Evolutionary conservation across 2,797 vertebrate species (phyloP).

Genomic region (Pangasius larnaudii): DNA sequence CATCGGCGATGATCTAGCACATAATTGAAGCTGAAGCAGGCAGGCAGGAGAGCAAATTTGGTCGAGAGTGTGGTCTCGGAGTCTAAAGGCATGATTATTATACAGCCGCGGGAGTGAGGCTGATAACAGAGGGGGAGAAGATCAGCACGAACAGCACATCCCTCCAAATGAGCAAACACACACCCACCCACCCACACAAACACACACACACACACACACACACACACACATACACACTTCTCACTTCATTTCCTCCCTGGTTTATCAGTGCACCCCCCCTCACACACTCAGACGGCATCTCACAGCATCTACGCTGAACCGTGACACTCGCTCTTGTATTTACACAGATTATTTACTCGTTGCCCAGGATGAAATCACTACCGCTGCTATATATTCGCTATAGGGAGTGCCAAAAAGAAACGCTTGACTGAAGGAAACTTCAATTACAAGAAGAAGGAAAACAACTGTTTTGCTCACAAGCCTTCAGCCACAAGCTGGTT

Average conservation of each 20-base stretch:
- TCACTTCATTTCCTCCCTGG: conserved; percentile 70
- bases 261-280: conserved; percentile 56
- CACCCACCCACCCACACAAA: conserved; percentile 1
- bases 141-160: conserved; percentile 59
- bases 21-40: background rate
- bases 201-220: conserved; percentile 16
- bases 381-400: background rate
- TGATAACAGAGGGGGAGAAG: conserved; percentile 71
- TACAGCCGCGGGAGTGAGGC: conserved; percentile 70
- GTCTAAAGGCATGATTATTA: conserved; percentile 73
- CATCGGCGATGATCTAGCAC: background rate
- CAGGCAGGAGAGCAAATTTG: conserved; percentile 41
- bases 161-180: conserved; percentile 21
- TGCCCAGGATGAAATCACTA: background rate
- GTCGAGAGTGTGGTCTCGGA: conserved; percentile 47
- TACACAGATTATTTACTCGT: conserved; percentile 33
- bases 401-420: background rate
- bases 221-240: conserved; percentile 32
- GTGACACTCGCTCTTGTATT: background rate
- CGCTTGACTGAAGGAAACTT: conserved; percentile 1
- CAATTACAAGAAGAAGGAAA: conserved; percentile 17
- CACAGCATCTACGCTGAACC: conserved; percentile 13
- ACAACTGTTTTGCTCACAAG: conserved; percentile 19
- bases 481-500: background rate
- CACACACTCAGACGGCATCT: conserved; percentile 34